These are phyloP conservation scores for Cistogaster globosa DNA, from an alignment of 2,888 invertebrate species.

Conservation along the genomic window DNA sequence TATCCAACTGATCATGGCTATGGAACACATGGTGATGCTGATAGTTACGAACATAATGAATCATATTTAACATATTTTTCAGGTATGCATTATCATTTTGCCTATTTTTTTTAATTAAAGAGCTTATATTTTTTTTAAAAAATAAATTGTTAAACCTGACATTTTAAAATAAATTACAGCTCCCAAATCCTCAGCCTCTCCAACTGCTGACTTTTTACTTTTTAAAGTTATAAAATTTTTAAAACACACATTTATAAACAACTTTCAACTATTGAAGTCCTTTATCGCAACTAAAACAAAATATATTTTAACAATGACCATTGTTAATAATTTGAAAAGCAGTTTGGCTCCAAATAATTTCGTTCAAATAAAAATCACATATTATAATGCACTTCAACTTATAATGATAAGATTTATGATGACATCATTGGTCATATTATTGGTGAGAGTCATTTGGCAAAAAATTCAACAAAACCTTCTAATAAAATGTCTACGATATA, in stretches of 20 bases:
- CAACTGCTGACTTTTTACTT: conserved; percentile 21
- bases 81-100: conserved; percentile 72
- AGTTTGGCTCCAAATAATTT: conserved; percentile 40
- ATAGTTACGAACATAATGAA: conserved; percentile 81
- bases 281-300: not conserved
- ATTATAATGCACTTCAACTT: conserved; percentile 28
- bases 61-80: conserved; percentile 81
- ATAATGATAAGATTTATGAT: conserved; percentile 33
- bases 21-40: conserved; percentile 78
- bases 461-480: conserved; percentile 3
- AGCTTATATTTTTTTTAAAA: not conserved
- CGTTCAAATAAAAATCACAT: conserved; percentile 33
- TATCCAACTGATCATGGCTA: conserved; percentile 81
- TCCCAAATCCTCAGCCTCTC: conserved; percentile 60
- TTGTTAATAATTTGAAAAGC: conserved; percentile 41
- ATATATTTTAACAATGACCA: conserved; percentile 24
- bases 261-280: conserved; percentile 6
- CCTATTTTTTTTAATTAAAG: not conserved
- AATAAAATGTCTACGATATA: not conserved
- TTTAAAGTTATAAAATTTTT: conserved; percentile 10
- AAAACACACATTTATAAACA: conserved; percentile 18
- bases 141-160: not conserved
- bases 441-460: not conserved
- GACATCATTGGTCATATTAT: conserved; percentile 74
- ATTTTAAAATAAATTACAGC: conserved; percentile 30